Evolutionary conservation across 2,113 vertebrate genomes (phyloP), one percentile per base, ranked within the genome.

Genomic region (Neodontobutis hainanensis): DNA sequence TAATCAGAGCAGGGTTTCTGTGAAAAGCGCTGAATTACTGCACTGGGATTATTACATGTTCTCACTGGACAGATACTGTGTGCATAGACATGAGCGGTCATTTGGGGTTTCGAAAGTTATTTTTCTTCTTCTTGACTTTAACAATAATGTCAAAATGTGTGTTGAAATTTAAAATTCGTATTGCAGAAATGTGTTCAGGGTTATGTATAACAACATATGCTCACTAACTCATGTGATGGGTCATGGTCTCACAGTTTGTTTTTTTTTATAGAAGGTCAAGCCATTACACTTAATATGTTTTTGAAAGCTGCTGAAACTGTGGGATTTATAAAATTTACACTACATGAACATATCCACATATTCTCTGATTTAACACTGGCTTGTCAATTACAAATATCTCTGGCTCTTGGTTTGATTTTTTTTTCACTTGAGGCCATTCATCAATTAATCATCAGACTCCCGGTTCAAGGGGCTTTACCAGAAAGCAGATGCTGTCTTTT

Each of bases 11-110:
- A 70, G 52, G 10, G 14, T n/a, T 53, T 65, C 53, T 52, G 3
- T 82, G 65, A 76, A 74, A 60, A 68, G 49, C 62, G 65, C 73
- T 57, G 43, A 79, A 51, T 63, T 56, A 66, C 43, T 68, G 74
- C 84, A 67, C 43, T 47, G 77, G 81, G 82, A 85, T 73, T 74
- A 65, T 75, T 74, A 10, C 1, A 53, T 73, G 19, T 36, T 63
- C 15, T 8, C 76, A 61, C 55, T 75, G 75, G 78, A 80, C 85
- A 49, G 44, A 75, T 53, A 43, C 11, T 12, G 44, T 16, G 36
- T 27, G 47, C 58, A 64, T 32, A 27, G 11, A 44, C 72, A 45
- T 44, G 51, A 34, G 16, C 0, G 4, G 45, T 42, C 65, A 72
- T 10, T 66, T 44, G 47, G 67, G 73, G 57, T 58, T 77, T 4